phyloP scores from a whole-genome alignment of 2,797 vertebrate genomes.

The Brotula barbata region DNA sequence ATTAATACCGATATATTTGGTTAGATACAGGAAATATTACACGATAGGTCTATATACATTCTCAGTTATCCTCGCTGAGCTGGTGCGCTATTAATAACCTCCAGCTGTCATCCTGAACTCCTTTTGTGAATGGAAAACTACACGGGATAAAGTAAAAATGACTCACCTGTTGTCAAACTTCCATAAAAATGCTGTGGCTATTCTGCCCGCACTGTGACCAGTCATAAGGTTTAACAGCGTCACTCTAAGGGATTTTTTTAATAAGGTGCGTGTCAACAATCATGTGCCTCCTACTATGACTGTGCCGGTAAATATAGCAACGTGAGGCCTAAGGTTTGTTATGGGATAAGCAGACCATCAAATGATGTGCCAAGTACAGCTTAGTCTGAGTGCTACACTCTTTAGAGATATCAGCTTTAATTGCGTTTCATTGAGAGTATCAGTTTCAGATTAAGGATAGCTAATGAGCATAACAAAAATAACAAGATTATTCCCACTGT shows the following conservation, averaged over 20 bases:
- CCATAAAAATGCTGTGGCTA: constrained; percentile 1
- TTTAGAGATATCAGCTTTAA: constrained; percentile 69
- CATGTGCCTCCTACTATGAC: constrained; percentile 35
- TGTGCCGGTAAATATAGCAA: constrained; percentile 45
- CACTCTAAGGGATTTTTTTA: constrained; percentile 9
- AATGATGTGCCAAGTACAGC: constrained; percentile 58
- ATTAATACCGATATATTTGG: no score
- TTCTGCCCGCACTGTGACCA: background rate
- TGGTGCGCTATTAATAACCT: constrained; percentile 65
- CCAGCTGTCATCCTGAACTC: constrained; percentile 69
- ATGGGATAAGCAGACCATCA: constrained; percentile 49
- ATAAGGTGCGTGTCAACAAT: constrained; percentile 24
- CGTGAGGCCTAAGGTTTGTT: constrained; percentile 40
- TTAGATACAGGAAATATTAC: constrained; percentile 10
- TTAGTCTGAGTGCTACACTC: constrained; percentile 60
- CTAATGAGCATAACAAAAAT: constrained; percentile 23
- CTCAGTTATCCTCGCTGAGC: constrained; percentile 27
- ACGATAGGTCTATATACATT: constrained; percentile 37
- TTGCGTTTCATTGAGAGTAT: constrained; percentile 44
- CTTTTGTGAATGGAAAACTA: constrained; percentile 36
- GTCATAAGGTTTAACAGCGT: constrained; percentile 4
- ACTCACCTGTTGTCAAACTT: constrained; percentile 6
- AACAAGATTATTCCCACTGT: constrained; percentile 19
- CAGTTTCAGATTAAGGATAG: constrained; percentile 17
- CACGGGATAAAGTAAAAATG: constrained; percentile 1